Evolutionary conservation across 2,113 vertebrate genomes (phyloP).

Genomic region (Tenebrosternarchus preto): DNA sequence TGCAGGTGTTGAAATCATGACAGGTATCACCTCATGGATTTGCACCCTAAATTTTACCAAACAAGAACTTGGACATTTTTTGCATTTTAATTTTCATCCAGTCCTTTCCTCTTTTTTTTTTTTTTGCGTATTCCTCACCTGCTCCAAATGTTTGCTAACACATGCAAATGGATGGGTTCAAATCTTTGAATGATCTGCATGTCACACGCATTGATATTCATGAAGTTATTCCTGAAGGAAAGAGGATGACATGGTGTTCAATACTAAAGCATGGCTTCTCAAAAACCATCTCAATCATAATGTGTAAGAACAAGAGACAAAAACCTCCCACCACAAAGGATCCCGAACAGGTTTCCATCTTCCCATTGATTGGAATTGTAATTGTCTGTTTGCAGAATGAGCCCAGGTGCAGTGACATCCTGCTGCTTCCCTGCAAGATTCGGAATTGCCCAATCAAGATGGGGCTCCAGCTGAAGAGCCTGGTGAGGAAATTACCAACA

Average conservation of each 20-base stretch:
- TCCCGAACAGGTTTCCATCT: constrained; percentile 43
- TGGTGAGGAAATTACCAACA: constrained; percentile 56
- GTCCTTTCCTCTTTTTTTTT: too few relatives aligned
- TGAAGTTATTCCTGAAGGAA: constrained; percentile 28
- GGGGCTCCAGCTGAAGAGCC: constrained; percentile 55
- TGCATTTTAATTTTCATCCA: neutral
- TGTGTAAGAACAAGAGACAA: constrained; percentile 41
- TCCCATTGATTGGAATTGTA: constrained; percentile 55
- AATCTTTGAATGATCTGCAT: constrained; percentile 7
- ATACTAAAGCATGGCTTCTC: constrained; percentile 42
- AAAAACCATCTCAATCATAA: constrained; percentile 43
- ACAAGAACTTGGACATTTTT: neutral
- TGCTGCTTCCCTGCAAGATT: constrained; percentile 51
- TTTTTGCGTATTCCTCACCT: neutral
- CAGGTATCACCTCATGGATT: neutral
- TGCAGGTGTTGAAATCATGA: neutral
- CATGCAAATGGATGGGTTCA: neutral
- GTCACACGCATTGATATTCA: constrained; percentile 38
- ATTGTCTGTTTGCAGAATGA: constrained; percentile 54
- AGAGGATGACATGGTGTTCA: neutral
- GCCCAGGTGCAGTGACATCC: constrained; percentile 55
- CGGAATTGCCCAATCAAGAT: constrained; percentile 57
- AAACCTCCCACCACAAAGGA: constrained; percentile 37
- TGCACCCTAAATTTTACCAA: neutral
- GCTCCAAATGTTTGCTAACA: neutral